Percentiles rank a stretch among this genome's conserved stretches.
These are phyloP conservation scores for Vollenhovia emeryi DNA, from an alignment of 1,140 invertebrate species.

Conservation along the genomic window DNA sequence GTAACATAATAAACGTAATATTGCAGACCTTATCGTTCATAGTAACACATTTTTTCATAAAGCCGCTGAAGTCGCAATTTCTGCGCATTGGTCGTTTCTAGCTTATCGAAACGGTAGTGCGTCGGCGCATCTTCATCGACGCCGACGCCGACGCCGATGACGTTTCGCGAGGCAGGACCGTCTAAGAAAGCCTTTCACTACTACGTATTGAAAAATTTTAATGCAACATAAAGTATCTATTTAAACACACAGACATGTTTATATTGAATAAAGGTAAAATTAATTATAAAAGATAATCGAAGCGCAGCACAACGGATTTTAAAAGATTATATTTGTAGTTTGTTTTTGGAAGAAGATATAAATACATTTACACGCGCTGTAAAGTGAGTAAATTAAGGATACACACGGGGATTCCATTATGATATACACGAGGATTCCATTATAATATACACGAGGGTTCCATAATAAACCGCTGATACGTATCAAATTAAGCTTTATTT, in stretches of 20 bases:
- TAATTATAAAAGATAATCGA: background rate
- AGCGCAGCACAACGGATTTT: background rate
- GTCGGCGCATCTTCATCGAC: constrained; percentile 67
- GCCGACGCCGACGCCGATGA: constrained; percentile 62
- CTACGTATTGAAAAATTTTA: background rate
- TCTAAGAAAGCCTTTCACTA: background rate
- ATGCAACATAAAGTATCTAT: background rate
- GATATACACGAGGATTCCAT: background rate
- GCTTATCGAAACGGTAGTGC: constrained; percentile 16
- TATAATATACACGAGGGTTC: background rate
- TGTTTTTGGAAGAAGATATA: too few relatives aligned
- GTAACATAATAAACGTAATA: too few relatives aligned
- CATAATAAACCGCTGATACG: background rate
- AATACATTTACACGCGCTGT: background rate
- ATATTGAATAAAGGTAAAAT: background rate
- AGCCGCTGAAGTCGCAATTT: background rate
- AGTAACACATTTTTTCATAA: background rate
- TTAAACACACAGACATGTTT: background rate
- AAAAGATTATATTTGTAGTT: background rate
- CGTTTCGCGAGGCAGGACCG: constrained; percentile 54
- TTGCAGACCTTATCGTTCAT: background rate
- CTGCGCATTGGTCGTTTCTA: background rate
- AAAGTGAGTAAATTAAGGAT: background rate
- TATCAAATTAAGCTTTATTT: background rate
- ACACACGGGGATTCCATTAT: background rate